Evolutionary conservation across 2,113 vertebrate genomes (phyloP), one percentile per base, ranked within the genome.

Genomic region (Tympanuchus pallidicinctus): DNA sequence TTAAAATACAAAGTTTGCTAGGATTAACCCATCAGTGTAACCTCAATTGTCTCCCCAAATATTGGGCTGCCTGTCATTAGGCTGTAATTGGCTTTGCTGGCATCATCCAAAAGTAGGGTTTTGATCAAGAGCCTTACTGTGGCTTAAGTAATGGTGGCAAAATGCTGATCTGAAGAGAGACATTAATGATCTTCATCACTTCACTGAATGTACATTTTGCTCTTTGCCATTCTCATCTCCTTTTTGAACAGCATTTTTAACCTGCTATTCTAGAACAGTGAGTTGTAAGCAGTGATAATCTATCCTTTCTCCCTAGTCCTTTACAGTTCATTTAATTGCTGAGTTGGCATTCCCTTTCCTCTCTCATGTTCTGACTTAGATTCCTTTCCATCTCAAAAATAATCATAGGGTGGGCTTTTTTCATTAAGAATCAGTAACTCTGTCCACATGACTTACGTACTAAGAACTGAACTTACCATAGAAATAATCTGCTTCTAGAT

Each of bases 71-170:
- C 60, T 92, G 73, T 72, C 52, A 72, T 9, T 69, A 79, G 85
- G 65, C 67, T 80, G 38, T 83, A 86, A 91, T 61, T 83, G 69
- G 43, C 61, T 92, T 90, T 92, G 19, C 59, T 95, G 89, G 74
- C 78, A 81, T 63, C 57, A 75, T 88, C 42, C 47, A 78, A 75
- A 89, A 47, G 91, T 38, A n/a, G 17, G 7, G 0, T 80, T 92
- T 86, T 78, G 60, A 95, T 82, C 60, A 91, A 75, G 10, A 71
- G 28, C 57, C 30, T 56, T 69, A 74, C 72, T 65, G n/a, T 52
- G 83, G 43, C 85, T 83, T 90, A 86, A 94, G 89, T 75, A 88
- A 93, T 74, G 61, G 79, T 92, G 88, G 89, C 79, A 94, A 93
- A 93, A 83, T 50, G 65, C 82, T 90, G 20, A 83, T 83, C 82